phyloP scores from a whole-genome alignment of 2,797 vertebrate genomes.

The Mionectes olivaceus region DNA sequence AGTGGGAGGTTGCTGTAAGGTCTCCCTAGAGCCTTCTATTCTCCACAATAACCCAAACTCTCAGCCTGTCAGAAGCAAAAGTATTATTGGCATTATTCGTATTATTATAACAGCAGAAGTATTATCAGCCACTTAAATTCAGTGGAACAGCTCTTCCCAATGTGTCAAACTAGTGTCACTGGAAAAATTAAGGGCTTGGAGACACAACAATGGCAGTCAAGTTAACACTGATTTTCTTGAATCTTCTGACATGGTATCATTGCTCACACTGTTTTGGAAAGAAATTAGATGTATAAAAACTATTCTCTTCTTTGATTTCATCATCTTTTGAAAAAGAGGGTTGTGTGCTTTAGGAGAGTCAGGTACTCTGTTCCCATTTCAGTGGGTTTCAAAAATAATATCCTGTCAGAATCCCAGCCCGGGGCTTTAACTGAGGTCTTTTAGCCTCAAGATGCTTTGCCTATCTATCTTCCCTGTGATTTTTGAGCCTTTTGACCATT shows the following conservation, averaged over 20 bases:
- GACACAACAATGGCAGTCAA: neutral
- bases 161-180: neutral
- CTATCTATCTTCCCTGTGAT: neutral
- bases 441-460: neutral
- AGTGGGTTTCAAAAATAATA: neutral
- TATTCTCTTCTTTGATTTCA: neutral
- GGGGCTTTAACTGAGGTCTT: neutral
- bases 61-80: neutral
- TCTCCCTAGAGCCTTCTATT: neutral
- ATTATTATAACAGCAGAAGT: neutral
- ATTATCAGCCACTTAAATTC: constrained; percentile 9
- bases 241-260: neutral
- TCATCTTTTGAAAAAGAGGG: neutral
- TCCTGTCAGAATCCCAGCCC: neutral
- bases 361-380: neutral
- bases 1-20: neutral
- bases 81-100: neutral
- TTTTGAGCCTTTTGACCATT: neutral
- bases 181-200: neutral
- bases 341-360: neutral
- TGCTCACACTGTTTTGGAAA: neutral
- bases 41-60: neutral
- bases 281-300: neutral
- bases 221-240: neutral
- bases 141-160: neutral